Evolutionary conservation across 2,797 vertebrate genomes (phyloP), one percentile per base, ranked within the genome.

Genomic region (Sebastes oblongus): DNA sequence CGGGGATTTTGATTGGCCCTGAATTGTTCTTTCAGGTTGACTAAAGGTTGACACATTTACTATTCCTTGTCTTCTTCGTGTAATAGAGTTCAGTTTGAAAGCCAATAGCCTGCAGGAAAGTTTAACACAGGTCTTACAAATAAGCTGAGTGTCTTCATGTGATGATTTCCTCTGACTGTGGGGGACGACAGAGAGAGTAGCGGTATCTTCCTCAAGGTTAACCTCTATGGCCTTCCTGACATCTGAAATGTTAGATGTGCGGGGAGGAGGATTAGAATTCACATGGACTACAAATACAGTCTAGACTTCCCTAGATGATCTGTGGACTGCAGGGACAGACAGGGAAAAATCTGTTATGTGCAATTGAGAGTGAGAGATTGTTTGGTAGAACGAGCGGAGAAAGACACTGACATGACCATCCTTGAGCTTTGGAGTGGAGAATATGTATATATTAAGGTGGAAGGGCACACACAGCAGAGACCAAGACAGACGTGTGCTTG

Each of bases 41-140:
- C 39, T 42, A 42, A 22, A 29, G 39, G 16, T 62, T 42, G 42
- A 52, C 32, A 46, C 27, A 1, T 50, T 20, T 50, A 50, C 42
- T 50, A 18, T 46, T 50, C 42, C 16, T 50, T 50, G 11, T 78
- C 25, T 54, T 74, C 30, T 22, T 36, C 4, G 14, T 29, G 29
- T 55, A 69, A 72, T 59, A 69, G 34, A 60, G 52, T 77, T 84
- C 20, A 55, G 34, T 66, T 66, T 74, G 42, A 73, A 77, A 69
- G 29, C 14, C 36, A 64, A 11, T 13, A 59, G 42, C 67, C 54
- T 66, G 20, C 66, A 67, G 75, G 34, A 24, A 29, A 58, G 4
- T 32, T 46, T 5, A 72, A 42, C 25, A 42, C 25, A 12, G 42
- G 36, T 79, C 56, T 27, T 25, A 50, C 42, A 50, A 0, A 50